Percentiles rank a stretch among this genome's conserved stretches.
These are phyloP conservation scores for Acipenser oxyrinchus DNA, from an alignment of 2,797 vertebrate species.

Conservation along the genomic window DNA sequence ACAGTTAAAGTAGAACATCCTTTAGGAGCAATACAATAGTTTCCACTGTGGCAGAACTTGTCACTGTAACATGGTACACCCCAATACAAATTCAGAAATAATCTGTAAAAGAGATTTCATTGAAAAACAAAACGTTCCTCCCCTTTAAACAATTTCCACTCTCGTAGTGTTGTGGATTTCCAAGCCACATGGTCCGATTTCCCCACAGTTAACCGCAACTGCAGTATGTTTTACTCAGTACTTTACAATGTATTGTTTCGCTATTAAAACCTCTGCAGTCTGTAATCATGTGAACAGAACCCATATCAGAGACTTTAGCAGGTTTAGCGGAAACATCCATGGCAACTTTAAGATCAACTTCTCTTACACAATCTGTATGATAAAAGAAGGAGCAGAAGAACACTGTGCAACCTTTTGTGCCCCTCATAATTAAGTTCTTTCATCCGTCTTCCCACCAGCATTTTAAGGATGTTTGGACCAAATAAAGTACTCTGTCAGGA, in stretches of 20 bases:
- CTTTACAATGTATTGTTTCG: not conserved
- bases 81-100: not conserved
- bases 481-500: constrained; percentile 39
- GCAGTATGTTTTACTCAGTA: not conserved
- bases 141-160: too few relatives aligned
- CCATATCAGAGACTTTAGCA: not conserved
- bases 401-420: constrained; percentile 40
- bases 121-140: too few relatives aligned
- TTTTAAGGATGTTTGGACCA: constrained; percentile 39
- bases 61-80: not conserved
- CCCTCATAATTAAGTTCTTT: constrained; percentile 41
- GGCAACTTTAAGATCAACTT: constrained; percentile 13
- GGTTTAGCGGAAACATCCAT: constrained; percentile 9
- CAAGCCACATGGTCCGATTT: too few relatives aligned
- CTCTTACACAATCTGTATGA: constrained; percentile 4
- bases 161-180: too few relatives aligned
- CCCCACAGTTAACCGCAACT: too few relatives aligned
- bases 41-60: not conserved
- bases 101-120: too few relatives aligned
- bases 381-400: constrained; percentile 24
- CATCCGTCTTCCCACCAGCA: constrained; percentile 36
- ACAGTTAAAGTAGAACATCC: not conserved
- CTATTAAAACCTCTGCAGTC: not conserved
- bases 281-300: not conserved
- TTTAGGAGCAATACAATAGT: constrained; percentile 4